Evolutionary conservation across 2,888 invertebrate genomes (phyloP).

Genomic region (Drosophila fulvimacula): DNA sequence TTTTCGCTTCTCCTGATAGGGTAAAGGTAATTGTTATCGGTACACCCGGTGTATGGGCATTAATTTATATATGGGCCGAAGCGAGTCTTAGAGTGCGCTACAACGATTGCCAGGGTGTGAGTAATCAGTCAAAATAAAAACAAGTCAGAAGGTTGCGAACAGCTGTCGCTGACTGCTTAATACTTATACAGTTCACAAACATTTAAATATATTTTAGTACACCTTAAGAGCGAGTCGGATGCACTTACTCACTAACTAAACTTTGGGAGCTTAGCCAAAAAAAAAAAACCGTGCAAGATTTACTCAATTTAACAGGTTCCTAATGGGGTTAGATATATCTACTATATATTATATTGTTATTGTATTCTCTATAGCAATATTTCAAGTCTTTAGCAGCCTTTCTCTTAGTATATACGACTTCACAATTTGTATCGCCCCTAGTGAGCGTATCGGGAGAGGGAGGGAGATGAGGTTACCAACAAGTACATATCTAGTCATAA

Average conservation of each 20-base stretch:
- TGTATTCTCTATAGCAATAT: no score
- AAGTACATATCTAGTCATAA: not conserved
- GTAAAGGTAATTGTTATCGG: slow-evolving; percentile 67
- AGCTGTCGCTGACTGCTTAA: not conserved
- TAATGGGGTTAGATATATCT: not conserved
- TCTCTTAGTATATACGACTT: no score
- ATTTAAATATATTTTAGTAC: not conserved
- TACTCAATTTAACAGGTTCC: not conserved
- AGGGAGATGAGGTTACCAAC: not conserved
- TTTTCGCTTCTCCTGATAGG: slow-evolving; percentile 51
- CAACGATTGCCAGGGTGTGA: not conserved
- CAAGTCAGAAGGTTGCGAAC: no score
- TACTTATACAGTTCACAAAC: not conserved
- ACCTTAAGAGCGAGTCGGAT: not conserved
- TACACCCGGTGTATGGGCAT: slow-evolving; percentile 8
- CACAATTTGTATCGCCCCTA: no score
- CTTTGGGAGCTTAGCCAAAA: not conserved
- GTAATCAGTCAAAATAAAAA: not conserved
- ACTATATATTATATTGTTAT: not conserved
- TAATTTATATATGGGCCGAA: slow-evolving; percentile 16
- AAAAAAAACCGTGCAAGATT: not conserved
- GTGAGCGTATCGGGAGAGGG: no score
- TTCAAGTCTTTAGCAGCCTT: no score
- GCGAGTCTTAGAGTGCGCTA: slow-evolving; percentile 34
- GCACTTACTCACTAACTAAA: not conserved